Base-by-base conservation (phyloP, 2,797 vertebrate genomes). In the Tokudaia tokunoshimensis region DNA sequence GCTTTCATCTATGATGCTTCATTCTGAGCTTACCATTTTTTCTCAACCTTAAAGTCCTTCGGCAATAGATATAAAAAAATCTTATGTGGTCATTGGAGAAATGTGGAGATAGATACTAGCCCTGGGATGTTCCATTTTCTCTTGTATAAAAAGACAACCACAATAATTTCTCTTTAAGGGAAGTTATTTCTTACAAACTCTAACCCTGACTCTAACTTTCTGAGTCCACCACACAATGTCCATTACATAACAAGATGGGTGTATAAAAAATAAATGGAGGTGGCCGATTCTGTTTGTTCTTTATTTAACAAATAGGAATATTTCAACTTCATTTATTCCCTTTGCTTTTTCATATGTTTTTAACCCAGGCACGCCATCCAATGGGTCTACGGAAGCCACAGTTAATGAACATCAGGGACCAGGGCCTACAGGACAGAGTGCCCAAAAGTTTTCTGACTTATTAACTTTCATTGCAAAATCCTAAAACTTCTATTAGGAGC, bases 401-500 rank as follows among this genome's bases (percentile, higher is more conserved):
- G 37, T 59, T 84, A 12, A 89, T 90, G 59, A 2, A 20, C 34
- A 47, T 82, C 3, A 63, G 79, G 6, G 11, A 75, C 61, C 2
- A 12, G 31, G 6, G 3, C 34, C 22, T 9, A 0, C 12, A 78
- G 31, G 63, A 47, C 13, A 89, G 63, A 29, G 20, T 85, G 72
- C 92, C 19, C 52, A n/a, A 76, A 47, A 2, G 1, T 63, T 96
- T 96, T 92, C 75, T 80, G 17, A 94, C 63, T 83, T 91, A 41
- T 29, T 24, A 85, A 63, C 7, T 90, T 9, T 22, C 95, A 82
- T 63, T 82, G 55, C 20, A 85, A 76, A 96, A 94, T 74, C 41
- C 72, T 91, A 4, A 55, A 78, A 89, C 24, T 1, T 22, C 5
- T 17, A 12, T 89, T 89, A 81, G 63, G 37, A 83, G 88, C 74